Conservation (phyloP, 1,140 invertebrate species). For the Zaprionus kolodkinae region DNA sequence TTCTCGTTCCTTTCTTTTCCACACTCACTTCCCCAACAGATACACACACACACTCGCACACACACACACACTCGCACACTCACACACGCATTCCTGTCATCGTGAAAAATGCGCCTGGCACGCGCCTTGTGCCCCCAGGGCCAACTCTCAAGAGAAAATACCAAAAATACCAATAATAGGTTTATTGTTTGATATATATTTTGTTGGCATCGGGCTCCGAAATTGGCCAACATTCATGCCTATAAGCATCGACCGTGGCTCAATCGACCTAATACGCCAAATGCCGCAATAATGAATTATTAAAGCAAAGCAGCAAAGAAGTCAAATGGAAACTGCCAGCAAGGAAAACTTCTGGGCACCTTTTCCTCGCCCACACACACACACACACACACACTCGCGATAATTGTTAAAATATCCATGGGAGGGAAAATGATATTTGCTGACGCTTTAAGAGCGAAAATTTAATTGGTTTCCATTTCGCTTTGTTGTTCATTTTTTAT, state of each 20-base stretch:
- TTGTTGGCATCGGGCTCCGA: slow-evolving; percentile 12
- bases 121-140: slow-evolving; percentile 53
- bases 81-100: slow-evolving; percentile 12
- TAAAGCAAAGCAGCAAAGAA: slow-evolving; percentile 40
- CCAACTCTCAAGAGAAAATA: background rate
- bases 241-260: slow-evolving; percentile 10
- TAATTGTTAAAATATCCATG: slow-evolving; percentile 56
- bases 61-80: background rate
- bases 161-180: slow-evolving; percentile 56
- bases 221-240: slow-evolving; percentile 25
- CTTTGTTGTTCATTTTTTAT: slow-evolving; percentile 20
- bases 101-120: slow-evolving; percentile 49
- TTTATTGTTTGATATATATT: slow-evolving; percentile 77
- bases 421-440: slow-evolving; percentile 14
- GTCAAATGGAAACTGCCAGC: background rate
- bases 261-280: slow-evolving; percentile 43
- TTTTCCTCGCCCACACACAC: background rate
- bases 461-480: slow-evolving; percentile 44
- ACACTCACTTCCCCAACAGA: slow-evolving; percentile 8
- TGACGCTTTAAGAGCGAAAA: slow-evolving; percentile 31
- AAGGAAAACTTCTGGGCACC: background rate
- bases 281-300: slow-evolving; percentile 67
- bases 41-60: slow-evolving; percentile 10
- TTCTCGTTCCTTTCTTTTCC: background rate
- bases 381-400: slow-evolving; percentile 38